These are phyloP conservation scores for Tachysurus vachellii DNA, from an alignment of 2,113 vertebrate species.

Conservation along the genomic window DNA sequence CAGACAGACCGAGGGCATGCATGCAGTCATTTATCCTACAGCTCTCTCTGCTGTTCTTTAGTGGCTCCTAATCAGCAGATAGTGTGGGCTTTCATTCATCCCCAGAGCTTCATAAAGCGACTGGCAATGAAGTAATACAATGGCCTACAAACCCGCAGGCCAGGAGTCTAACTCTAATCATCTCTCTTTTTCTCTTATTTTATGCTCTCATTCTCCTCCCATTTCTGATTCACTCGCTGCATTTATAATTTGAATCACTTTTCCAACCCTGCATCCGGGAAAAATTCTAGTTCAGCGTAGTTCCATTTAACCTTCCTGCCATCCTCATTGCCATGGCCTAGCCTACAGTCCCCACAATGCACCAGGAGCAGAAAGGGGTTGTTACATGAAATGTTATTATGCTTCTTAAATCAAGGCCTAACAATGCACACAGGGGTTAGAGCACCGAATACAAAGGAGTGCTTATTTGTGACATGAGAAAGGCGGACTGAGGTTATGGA, in stretches of 20 bases:
- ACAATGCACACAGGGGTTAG: slow-evolving; percentile 20
- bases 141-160: slow-evolving; percentile 67
- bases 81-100: slow-evolving; percentile 71
- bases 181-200: slow-evolving; percentile 32
- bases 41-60: slow-evolving; percentile 57
- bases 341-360: slow-evolving; percentile 38
- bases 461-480: slow-evolving; percentile 20
- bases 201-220: slow-evolving; percentile 46
- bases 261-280: neutral
- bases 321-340: neutral
- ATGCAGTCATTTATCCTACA: slow-evolving; percentile 56
- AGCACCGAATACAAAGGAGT: neutral
- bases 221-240: slow-evolving; percentile 1
- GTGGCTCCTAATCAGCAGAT: slow-evolving; percentile 69
- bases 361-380: slow-evolving; percentile 18
- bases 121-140: slow-evolving; percentile 74
- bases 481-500: neutral
- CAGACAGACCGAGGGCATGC: slow-evolving; percentile 64
- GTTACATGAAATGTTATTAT: slow-evolving; percentile 31
- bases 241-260: slow-evolving; percentile 5
- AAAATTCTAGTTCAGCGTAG: neutral
- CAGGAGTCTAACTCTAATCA: slow-evolving; percentile 61
- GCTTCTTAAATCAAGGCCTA: slow-evolving; percentile 25
- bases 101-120: slow-evolving; percentile 78
- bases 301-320: slow-evolving; percentile 16